Base-by-base conservation (phyloP, 1,140 invertebrate genomes). In the Drosophila burlai region DNA sequence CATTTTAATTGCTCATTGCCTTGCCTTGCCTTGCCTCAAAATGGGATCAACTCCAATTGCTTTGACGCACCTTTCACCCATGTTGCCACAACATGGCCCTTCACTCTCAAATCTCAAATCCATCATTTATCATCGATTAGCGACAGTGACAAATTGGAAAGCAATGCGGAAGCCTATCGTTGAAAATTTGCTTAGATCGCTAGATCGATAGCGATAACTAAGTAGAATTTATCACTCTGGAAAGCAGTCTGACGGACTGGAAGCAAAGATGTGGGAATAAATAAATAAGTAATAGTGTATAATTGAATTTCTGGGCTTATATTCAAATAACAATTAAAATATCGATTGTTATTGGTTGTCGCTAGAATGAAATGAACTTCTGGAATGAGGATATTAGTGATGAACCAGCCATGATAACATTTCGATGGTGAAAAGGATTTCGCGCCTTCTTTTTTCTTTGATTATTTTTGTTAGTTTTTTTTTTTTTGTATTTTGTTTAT, bases 1-100 rank as follows among this genome's bases (percentile, higher is more conserved):
- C 46, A 52, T 49, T 74, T 74, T 60, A 72, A 52, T 73, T 73
- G 38, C 71, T 73, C 36, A 68, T 50, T 60, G 40, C 52, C 52
- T 38, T 55, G 34, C 24, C 24, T 24, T 24, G 24, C 54, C 54
- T 40, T 57, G 54, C 54, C 54, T 72, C 64, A 38, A 38, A 58
- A 10, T 38, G 54, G 65, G 46, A 57, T 57, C 63, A 66, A 52
- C 36, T 16, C 64, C 64, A 50, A 63, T 38, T 4, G 34, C 24
- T 24, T 10, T 8, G 29, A 68, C 64, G 49, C 63, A 68, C 67
- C 67, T 71, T 71, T 71, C 67, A 67, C 67, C 64, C 24, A 57
- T 40, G 54, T 57, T 31, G 47, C 49, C 49, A 63, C 47, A 55
- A 55, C 55, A 5, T 16, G 9, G 38, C 54, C 54, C 54, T 57